These are phyloP conservation scores for Ruditapes philippinarum DNA, from an alignment of 1,140 invertebrate genomes.

Conservation along the genomic window DNA sequence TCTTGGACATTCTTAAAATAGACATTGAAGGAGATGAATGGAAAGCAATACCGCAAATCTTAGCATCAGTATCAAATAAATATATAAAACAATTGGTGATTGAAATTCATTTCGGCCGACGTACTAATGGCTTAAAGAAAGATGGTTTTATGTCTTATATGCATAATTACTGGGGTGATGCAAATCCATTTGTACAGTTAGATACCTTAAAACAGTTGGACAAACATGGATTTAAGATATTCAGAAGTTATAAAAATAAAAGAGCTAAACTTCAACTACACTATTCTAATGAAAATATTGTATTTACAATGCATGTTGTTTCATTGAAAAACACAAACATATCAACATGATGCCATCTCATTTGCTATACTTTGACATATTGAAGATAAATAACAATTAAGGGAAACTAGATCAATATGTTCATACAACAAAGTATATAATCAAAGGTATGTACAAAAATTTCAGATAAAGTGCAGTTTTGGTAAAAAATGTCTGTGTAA, in stretches of 20 bases:
- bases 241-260: background rate
- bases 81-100: slow-evolving; percentile 27
- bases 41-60: slow-evolving; percentile 22
- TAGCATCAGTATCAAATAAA: background rate
- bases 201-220: background rate
- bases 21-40: slow-evolving; percentile 56
- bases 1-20: slow-evolving; percentile 42
- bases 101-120: background rate
- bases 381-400: too few species aligned
- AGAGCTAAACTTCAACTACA: background rate
- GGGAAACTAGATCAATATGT: too few species aligned
- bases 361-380: too few species aligned
- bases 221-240: background rate
- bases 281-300: background rate
- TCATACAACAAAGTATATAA: too few species aligned
- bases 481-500: too few species aligned
- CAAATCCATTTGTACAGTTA: background rate
- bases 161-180: background rate
- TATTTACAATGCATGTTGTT: background rate
- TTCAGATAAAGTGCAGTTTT: too few species aligned
- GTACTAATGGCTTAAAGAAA: too few species aligned
- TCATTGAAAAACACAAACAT: too few species aligned
- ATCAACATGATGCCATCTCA: too few species aligned
- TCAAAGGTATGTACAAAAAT: too few species aligned
- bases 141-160: background rate